These are phyloP conservation scores for Dermatemys mawii DNA, from an alignment of 2,113 vertebrate species.

Conservation along the genomic window DNA sequence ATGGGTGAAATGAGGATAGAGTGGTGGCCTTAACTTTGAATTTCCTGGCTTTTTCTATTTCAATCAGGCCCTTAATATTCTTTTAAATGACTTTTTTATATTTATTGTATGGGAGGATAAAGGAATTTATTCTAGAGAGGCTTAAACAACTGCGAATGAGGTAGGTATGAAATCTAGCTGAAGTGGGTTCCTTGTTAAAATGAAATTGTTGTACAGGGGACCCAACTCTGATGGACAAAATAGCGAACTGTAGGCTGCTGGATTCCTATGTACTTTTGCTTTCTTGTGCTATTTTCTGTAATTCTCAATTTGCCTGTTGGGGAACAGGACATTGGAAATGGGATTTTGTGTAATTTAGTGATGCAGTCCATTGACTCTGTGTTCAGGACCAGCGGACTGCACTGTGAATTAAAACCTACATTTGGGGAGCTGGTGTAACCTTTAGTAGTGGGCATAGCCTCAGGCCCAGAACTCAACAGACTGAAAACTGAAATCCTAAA, in stretches of 20 bases:
- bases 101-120: constrained; percentile 13
- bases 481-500: constrained; percentile 2
- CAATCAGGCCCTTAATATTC: not conserved
- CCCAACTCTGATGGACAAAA: not conserved
- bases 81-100: constrained; percentile 16
- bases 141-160: constrained; percentile 41
- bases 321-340: not conserved
- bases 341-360: constrained; percentile 43
- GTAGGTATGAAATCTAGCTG: not conserved
- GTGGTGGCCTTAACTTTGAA: constrained; percentile 30
- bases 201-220: constrained; percentile 12
- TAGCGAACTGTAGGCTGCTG: not conserved
- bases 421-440: not conserved
- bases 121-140: constrained; percentile 31
- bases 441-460: not conserved
- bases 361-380: not conserved
- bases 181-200: constrained; percentile 35
- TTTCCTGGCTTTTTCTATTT: constrained; percentile 31
- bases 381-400: not conserved
- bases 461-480: not conserved
- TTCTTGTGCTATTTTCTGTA: not conserved
- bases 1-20: constrained; percentile 13
- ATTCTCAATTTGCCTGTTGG: constrained; percentile 25
- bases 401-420: constrained; percentile 35
- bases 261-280: constrained; percentile 20